Evolutionary conservation across 2,113 vertebrate species (phyloP).

Genomic region (Pheucticus melanocephalus): DNA sequence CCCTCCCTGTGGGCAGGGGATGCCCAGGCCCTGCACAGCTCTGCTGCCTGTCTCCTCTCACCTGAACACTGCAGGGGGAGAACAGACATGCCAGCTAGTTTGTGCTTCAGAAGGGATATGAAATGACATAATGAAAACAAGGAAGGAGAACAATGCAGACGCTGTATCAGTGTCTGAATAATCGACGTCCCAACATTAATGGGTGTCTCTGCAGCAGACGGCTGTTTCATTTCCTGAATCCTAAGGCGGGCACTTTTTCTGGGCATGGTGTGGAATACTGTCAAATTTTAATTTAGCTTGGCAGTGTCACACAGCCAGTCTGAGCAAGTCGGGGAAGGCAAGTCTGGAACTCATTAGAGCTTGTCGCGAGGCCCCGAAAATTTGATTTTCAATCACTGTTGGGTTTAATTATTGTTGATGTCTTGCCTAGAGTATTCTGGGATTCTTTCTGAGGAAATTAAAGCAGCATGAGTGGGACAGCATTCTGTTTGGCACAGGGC

Average conservation of each 20-base stretch:
- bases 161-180: not conserved
- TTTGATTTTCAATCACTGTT: slow-evolving; percentile 43
- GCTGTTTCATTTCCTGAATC: slow-evolving; percentile 9
- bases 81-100: not conserved
- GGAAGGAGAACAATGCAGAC: not conserved
- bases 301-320: not conserved
- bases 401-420: slow-evolving; percentile 62
- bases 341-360: slow-evolving; percentile 66
- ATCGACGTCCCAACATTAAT: not conserved
- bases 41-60: not conserved
- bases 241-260: not conserved
- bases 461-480: slow-evolving; percentile 16
- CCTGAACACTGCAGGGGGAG: not conserved
- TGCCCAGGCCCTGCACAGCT: fast-evolving
- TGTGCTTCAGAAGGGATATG: not conserved
- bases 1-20: not conserved
- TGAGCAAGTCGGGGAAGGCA: not conserved
- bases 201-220: not conserved
- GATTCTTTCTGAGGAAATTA: slow-evolving; percentile 56
- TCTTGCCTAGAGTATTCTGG: slow-evolving; percentile 26
- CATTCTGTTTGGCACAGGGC: not conserved
- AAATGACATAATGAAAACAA: not conserved
- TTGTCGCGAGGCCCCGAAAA: slow-evolving; percentile 2
- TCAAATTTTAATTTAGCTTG: slow-evolving; percentile 34
- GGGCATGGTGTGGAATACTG: not conserved